phyloP scores from a whole-genome alignment of 2,797 vertebrate genomes.

The Acrocephalus scirpaceus region DNA sequence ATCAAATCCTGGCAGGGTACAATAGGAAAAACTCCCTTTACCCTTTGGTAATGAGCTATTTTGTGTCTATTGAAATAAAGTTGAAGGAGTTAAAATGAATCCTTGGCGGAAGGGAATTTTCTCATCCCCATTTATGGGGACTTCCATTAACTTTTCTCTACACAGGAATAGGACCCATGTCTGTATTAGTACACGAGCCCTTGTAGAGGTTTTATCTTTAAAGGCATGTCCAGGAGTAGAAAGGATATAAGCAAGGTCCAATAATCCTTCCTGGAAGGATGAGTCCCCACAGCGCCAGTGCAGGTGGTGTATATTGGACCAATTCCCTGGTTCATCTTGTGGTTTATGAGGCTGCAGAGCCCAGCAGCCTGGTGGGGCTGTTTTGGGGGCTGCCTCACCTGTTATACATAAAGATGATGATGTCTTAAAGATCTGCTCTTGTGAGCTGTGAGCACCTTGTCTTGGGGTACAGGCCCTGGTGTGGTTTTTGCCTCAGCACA shows the following conservation, averaged over 20 bases:
- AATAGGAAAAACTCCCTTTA: background rate
- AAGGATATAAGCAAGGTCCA: background rate
- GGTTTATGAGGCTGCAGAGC: background rate
- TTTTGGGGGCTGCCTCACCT: background rate
- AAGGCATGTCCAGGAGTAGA: background rate
- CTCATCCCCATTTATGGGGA: background rate
- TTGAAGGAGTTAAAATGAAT: background rate
- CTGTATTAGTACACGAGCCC: background rate
- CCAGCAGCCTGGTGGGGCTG: background rate
- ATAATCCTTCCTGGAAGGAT: background rate
- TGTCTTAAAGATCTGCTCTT: background rate
- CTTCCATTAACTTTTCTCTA: background rate
- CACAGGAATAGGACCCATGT: background rate
- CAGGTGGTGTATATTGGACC: background rate
- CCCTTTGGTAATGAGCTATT: background rate
- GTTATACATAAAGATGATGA: background rate
- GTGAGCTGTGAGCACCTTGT: background rate
- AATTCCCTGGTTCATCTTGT: fast-evolving
- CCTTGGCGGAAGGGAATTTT: background rate
- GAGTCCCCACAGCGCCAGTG: background rate
- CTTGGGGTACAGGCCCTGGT: background rate
- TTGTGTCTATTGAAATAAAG: background rate
- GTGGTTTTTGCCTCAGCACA: background rate
- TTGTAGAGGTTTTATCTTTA: background rate
- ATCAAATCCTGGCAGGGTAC: background rate